Base-by-base conservation (phyloP, 2,113 vertebrate species). In the Cinclus mexicanus region DNA sequence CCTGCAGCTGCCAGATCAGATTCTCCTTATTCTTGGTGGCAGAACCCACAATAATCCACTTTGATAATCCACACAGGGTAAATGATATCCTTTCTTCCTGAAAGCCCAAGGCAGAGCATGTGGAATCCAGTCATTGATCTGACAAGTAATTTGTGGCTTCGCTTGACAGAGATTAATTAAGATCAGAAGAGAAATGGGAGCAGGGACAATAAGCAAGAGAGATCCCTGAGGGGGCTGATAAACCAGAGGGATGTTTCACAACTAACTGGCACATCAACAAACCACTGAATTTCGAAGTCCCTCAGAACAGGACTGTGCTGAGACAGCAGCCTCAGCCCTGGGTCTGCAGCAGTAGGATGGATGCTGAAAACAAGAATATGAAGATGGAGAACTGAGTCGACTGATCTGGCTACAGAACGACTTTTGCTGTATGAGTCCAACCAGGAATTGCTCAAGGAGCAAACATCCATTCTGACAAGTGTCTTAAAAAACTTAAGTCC, bases 141-240 rank as follows among this genome's bases (percentile, higher is more conserved):
- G 61, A 91, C 81, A 91, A 92, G 78, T 83, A 93, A 93, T 76
- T 93, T 90, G 93, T 68, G 50, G 68, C 87, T 93, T 94, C 14
- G 11, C 47, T 89, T 70, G 83, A 83, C 68, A 64, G 79, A 86
- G 75, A 92, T 83, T 94, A 95, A 91, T 94, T 91, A 92, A 91
- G 87, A 95, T 49, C 15, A 19, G 63, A 92, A 60, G 74, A 91
- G 50, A 91, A 93, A 85, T 14, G 63, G 85, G 72, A 96, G 67
- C 81, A 74, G 63, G 64, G 72, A 84, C 0, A 2, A 79, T n/a
- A 88, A 90, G 89, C 31, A 94, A 29, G 37, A 80, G 42, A 71
- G 78, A 63, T 85, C 76, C 85, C 87, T 2, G 8, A 39, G 64
- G 82, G 79, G 84, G 85, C 35, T 33, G 83, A 75, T 52, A 69